These are phyloP conservation scores for Tenthredo scrophulariae DNA, from an alignment of 2,888 invertebrate species.

Conservation along the genomic window DNA sequence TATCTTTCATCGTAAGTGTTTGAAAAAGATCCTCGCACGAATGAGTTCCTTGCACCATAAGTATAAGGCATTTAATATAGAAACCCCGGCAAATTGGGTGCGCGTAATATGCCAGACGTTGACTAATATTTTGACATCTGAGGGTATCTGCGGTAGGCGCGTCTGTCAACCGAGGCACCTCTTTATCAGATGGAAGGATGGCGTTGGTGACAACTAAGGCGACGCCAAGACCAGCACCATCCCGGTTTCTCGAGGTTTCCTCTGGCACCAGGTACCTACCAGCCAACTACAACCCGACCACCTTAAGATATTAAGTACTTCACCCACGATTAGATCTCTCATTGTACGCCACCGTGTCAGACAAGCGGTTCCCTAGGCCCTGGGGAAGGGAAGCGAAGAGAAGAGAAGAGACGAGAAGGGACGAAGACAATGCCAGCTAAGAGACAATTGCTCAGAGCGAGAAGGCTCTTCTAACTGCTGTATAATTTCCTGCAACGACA, in stretches of 20 bases:
- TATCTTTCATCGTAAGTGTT: neutral
- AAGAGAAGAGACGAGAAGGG: slow-evolving; percentile 59
- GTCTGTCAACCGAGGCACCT: slow-evolving; percentile 36
- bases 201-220: slow-evolving; percentile 44
- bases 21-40: neutral
- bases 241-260: neutral
- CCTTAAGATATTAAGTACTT: slow-evolving; percentile 78
- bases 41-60: neutral
- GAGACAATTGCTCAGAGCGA: slow-evolving; percentile 76
- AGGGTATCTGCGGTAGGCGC: slow-evolving; percentile 31
- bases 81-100: slow-evolving; percentile 32
- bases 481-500: slow-evolving; percentile 79
- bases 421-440: slow-evolving; percentile 71
- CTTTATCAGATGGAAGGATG: slow-evolving; percentile 47
- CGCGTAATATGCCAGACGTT: slow-evolving; percentile 39
- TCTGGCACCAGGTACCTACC: slow-evolving; percentile 56
- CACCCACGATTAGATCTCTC: slow-evolving; percentile 78
- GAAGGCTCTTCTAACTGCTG: slow-evolving; percentile 77
- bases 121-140: slow-evolving; percentile 46
- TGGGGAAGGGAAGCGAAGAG: slow-evolving; percentile 55
- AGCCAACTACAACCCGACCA: slow-evolving; percentile 63
- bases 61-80: neutral
- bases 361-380: slow-evolving; percentile 73
- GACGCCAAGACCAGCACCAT: slow-evolving; percentile 17
- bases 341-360: slow-evolving; percentile 76